A percentile compares a stretch with the other conserved stretches of the same genome.
phyloP scores from a whole-genome alignment of 2,888 invertebrate genomes.

The Notodonta dromedarius region DNA sequence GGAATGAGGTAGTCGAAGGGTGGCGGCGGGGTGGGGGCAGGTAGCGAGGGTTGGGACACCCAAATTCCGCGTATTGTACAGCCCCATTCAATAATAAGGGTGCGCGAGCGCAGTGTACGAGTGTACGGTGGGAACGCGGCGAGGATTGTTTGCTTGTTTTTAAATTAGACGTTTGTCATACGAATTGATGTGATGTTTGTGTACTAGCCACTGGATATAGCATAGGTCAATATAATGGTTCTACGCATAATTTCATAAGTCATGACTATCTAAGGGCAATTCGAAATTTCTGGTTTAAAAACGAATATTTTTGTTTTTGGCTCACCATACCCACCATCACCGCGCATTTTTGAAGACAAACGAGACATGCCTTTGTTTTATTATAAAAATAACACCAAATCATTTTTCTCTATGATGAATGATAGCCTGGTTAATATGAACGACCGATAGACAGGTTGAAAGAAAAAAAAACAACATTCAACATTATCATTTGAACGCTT shows the following conservation, averaged over 20 bases:
- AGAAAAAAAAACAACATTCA: neutral
- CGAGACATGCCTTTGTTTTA: neutral
- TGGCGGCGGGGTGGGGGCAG: conserved; percentile 45
- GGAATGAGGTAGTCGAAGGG: conserved; percentile 45
- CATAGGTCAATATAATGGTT: neutral
- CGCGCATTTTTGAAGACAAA: neutral
- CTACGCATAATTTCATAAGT: too few relatives aligned
- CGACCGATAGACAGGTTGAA: neutral
- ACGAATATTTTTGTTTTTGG: too few relatives aligned
- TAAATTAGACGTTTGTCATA: conserved; percentile 43
- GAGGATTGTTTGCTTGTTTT: conserved; percentile 47
- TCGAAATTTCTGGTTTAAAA: too few relatives aligned
- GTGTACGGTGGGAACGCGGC: conserved; percentile 40
- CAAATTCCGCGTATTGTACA: conserved; percentile 63
- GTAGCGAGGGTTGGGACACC: conserved; percentile 65
- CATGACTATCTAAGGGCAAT: neutral
- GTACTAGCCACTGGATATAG: neutral
- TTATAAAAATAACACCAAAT: neutral
- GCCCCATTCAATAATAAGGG: conserved; percentile 53
- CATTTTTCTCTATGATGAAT: conserved; percentile 1
- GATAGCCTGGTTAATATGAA: neutral
- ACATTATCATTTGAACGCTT: neutral
- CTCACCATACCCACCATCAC: too few relatives aligned
- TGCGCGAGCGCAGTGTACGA: conserved; percentile 46
- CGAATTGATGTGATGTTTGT: conserved; percentile 30